Base-by-base conservation (phyloP, 1,140 invertebrate genomes). In the Schlechtendalia chinensis region DNA sequence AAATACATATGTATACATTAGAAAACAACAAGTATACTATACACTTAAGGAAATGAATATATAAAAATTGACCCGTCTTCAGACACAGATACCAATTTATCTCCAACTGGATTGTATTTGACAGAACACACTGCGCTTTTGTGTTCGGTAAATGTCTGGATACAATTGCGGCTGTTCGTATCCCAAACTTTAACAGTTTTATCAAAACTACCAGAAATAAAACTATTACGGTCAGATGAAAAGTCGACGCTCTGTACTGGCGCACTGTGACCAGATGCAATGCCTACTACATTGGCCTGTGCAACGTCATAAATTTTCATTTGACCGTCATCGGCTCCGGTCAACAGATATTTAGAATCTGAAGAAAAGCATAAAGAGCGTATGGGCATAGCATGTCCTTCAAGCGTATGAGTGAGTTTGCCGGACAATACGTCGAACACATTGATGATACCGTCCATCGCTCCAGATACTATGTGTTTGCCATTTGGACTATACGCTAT, bases 401-500 rank as follows among this genome's bases (percentile, higher is more conserved):
- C 96, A 47, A 98, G 86, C 1, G 96, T 97, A 84, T 97, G 94
- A 1, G 96, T 90, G 4, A 97, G 89, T 88, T 96, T 97, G 67
- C 95, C 95, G 83, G 95, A 92, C 0, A 72, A 50, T 17, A 98
- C 94, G 88, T 98, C 96, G 87, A 98, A 97, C 58, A 98, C 93
- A 85, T 96, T 96, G 27, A 98, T 97, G 83, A 98, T 96, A 8
- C 96, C 97, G 87, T 98, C 96, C 83, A 97, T 92, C 6, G 96
- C 95, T 59, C 96, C 96, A 86, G 94, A 96, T 0, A 96, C 96
- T 61, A 91, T 87, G 84, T 95, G 97, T 88, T 97, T 97, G 45
- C 96, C 96, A 92, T 98, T 96, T 11, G 96, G 96, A 88, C 96
- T 98, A 90, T 96, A 98, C 47, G 96, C 96, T 84, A 98, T 92